Evolutionary conservation across 2,888 invertebrate genomes (phyloP).

Genomic region (Drosophila tanythrix): DNA sequence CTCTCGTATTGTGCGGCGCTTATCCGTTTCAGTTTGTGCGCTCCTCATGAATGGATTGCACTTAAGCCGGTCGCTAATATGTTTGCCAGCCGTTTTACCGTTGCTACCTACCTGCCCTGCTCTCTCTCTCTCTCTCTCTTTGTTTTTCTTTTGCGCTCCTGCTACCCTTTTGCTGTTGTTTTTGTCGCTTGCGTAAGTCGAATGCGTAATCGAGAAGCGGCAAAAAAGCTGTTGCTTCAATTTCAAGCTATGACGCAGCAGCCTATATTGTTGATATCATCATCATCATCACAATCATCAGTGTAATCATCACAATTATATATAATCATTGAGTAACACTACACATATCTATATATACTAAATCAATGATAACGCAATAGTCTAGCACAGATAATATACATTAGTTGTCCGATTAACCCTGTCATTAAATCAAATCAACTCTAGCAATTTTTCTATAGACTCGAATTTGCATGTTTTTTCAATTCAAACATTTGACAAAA

Average conservation of each 20-base stretch:
- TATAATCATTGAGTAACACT: background rate
- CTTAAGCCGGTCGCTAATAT: slow-evolving; percentile 70
- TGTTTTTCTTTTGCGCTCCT: slow-evolving; percentile 4
- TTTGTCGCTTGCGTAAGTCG: slow-evolving; percentile 26
- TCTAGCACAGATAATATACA: background rate
- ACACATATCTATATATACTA: background rate
- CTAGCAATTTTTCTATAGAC: background rate
- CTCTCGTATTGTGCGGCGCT: slow-evolving; percentile 38
- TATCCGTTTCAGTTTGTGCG: slow-evolving; percentile 49
- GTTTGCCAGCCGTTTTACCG: slow-evolving; percentile 52
- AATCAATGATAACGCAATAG: background rate
- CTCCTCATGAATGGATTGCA: slow-evolving; percentile 62
- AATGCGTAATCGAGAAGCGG: slow-evolving; percentile 59
- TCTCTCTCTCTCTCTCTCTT: background rate
- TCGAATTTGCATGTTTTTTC: background rate
- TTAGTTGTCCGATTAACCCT: background rate
- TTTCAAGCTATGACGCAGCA: slow-evolving; percentile 44
- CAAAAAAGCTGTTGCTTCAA: slow-evolving; percentile 52
- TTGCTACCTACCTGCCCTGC: slow-evolving; percentile 43
- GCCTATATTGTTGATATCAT: slow-evolving; percentile 34
- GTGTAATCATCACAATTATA: background rate
- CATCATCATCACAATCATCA: slow-evolving; percentile 17
- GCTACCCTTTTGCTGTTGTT: slow-evolving; percentile 12
- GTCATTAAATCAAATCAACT: background rate
- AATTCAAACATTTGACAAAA: background rate